Base-by-base conservation (phyloP, 2,797 vertebrate genomes). In the Picus viridis region DNA sequence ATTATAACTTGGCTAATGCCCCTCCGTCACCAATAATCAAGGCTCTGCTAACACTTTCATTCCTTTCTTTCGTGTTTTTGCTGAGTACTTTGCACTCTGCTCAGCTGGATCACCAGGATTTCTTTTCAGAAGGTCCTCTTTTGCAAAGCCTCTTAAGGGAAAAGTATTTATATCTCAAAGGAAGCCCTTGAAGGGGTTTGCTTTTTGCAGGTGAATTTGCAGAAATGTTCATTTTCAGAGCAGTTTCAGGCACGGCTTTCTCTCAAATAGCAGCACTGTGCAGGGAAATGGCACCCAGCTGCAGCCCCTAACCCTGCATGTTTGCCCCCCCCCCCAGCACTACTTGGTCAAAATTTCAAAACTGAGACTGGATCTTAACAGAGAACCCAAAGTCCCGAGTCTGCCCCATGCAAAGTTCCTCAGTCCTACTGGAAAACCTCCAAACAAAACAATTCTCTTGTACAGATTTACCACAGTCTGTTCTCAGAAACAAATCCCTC, bases 1-100 rank as follows among this genome's bases (percentile, higher is more conserved):
- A 92, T 96, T 96, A 83, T 83, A 93, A 88, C 67, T 96, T 80
- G 59, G 83, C 88, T 95, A 86, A 91, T 71, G 83, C 88, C 71
- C 82, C 94, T 92, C 89, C 80, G 13, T 82, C 92, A 83, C 90
- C 88, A 94, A 89, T 89, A 92, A 97, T 90, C 93, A 95, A 89
- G 75, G 65, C 62, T 91, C 80, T 93, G 69, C 88, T 90, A 86
- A 72, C 85, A 91, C 88, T 95, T 95, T 86, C 65, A 77, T 87
- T 84, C 83, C 6, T 73, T 80, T 49, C 23, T 72, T 86, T 89
- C 79, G 78, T 76, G 71, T 77, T 76, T 94, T 90, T 86, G 45
- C 78, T 82, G 64, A 93, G 72, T 82, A 81, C 26, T 54, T 45
- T 70, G 54, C 47, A 63, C 84, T 80, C 71, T 86, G 54, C 58